Evolutionary conservation across 2,797 vertebrate genomes (phyloP), one percentile per base, ranked within the genome.

Genomic region (Micropoecilia bifurca): DNA sequence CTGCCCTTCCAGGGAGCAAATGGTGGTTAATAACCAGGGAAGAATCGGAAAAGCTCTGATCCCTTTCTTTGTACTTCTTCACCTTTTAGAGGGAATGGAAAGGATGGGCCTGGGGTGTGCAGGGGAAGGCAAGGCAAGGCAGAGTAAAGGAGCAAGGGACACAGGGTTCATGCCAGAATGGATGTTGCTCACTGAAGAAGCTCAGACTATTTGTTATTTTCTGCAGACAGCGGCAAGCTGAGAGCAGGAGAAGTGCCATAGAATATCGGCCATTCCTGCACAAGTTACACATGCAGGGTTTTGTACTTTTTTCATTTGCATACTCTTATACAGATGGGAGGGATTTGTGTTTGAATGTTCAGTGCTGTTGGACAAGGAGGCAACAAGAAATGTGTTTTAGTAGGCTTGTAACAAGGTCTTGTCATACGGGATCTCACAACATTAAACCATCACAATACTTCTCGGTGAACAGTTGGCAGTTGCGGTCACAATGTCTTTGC

Each of bases 1-100:
- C 91, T 87, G 93, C 88, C 90, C 93, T 94, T 88, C 71, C 83
- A 91, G 89, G 89, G 93, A 90, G 93, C 92, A 93, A 94, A 93
- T 74, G 91, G 93, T 92, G 93, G 94, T 95, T 96, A 95, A 95
- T 95, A 95, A 94, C 92, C 91, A 93, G 91, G 84, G 89, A 90
- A 92, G 93, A 95, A 94, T 94, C 90, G 90, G 91, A 95, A 94
- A 94, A 93, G 91, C 92, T 94, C 92, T 94, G 91, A 93, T 94
- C 92, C 91, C 83, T 87, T 85, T 90, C 92, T 93, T 94, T 95
- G 89, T 93, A 89, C 90, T 93, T 85, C 87, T 91, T 92, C 90
- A 92, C 93, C 93, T 93, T 93, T 63, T 48, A 63, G 83, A 84
- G 81, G 85, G 87, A 83, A 57, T 59, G 63, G 86, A 80, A 71